These are phyloP conservation scores for Limosa lapponica DNA, from an alignment of 2,797 vertebrate genomes.

Conservation along the genomic window DNA sequence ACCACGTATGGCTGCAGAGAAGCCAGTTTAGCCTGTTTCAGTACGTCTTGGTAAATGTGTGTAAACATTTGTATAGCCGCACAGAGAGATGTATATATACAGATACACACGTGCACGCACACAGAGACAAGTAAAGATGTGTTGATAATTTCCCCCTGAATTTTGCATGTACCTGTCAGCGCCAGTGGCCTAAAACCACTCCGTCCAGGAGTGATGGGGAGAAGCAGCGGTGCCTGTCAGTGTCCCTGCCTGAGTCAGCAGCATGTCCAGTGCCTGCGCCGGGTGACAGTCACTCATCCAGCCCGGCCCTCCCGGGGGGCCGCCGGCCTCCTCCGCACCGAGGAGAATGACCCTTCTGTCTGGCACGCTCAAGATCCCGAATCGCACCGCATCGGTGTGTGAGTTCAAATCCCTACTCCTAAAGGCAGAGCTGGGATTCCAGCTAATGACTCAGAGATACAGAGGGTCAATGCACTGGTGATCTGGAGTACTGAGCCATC, in stretches of 20 bases:
- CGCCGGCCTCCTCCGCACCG: conserved; percentile 60
- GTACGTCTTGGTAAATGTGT: not conserved
- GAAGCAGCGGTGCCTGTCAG: conserved; percentile 68
- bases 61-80: not conserved
- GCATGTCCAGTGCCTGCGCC: conserved; percentile 59
- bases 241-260: conserved; percentile 79
- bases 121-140: not conserved
- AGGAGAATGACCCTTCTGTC: conserved; percentile 71
- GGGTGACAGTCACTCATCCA: conserved; percentile 66
- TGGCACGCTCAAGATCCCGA: conserved; percentile 61
- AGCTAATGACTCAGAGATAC: conserved; percentile 78
- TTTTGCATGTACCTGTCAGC: conserved; percentile 65
- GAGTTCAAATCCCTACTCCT: conserved; percentile 77
- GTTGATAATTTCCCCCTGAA: not conserved
- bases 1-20: not conserved
- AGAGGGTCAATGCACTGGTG: conserved; percentile 76
- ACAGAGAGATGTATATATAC: not conserved
- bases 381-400: conserved; percentile 40
- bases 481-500: conserved; percentile 69
- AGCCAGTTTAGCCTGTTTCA: not conserved
- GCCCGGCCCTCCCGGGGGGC: conserved; percentile 65
- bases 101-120: not conserved
- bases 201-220: conserved; percentile 22
- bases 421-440: conserved; percentile 73
- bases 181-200: conserved; percentile 22